Evolutionary conservation across 1,140 invertebrate genomes (phyloP).

Genomic region (Drosophila sp.): DNA sequence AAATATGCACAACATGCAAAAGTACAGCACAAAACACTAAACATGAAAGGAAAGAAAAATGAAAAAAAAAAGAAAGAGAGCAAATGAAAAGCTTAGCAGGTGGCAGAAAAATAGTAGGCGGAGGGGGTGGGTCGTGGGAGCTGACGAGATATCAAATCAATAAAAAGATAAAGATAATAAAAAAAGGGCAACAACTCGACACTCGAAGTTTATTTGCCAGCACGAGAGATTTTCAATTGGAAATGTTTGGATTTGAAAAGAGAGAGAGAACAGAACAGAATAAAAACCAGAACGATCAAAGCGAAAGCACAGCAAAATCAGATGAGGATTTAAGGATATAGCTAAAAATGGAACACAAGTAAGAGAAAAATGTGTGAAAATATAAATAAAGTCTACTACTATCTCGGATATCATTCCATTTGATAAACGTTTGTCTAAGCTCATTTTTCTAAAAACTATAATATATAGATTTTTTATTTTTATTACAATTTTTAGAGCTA

Average conservation of each 20-base stretch:
- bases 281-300: not conserved
- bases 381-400: no score
- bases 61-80: slow-evolving; percentile 44
- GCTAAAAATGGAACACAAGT: no score
- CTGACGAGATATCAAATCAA: slow-evolving; percentile 44
- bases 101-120: not conserved
- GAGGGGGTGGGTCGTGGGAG: slow-evolving; percentile 14
- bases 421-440: no score
- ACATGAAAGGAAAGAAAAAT: slow-evolving; percentile 35
- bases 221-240: slow-evolving; percentile 41
- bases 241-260: not conserved
- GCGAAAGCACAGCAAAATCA: not conserved
- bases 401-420: no score
- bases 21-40: slow-evolving; percentile 40
- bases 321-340: no score
- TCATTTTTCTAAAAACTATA: no score
- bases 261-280: not conserved
- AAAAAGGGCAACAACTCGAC: slow-evolving; percentile 41
- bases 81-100: not conserved
- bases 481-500: no score
- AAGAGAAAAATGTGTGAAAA: no score
- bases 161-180: slow-evolving; percentile 48
- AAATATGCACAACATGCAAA: slow-evolving; percentile 72
- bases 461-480: no score
- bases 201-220: slow-evolving; percentile 39